Base-by-base conservation (phyloP, 2,888 invertebrate genomes). In the Abrostola triplasia region DNA sequence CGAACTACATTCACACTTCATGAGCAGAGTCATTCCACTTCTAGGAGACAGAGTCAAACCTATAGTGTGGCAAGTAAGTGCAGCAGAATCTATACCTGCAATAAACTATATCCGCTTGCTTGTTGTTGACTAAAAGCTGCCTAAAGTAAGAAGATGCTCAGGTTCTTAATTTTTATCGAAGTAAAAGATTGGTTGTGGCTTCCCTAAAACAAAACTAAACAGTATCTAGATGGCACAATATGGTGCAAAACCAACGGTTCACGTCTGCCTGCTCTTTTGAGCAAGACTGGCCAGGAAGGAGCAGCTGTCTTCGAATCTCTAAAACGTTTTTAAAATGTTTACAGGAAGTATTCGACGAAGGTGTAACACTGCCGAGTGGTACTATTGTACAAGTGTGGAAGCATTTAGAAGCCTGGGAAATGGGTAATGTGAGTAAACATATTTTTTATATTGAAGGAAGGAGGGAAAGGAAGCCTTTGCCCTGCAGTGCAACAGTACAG, bases 341-440 rank as follows among this genome's bases (percentile, higher is more conserved):
- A 0, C 97, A 99, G 94, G 99, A 99, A 94, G 98, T 98, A 0
- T 97, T 97, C 80, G 96, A 97, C 76, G 97, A 98, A 87, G 96
- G 96, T 0, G 97, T 96, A 0, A 79, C 88, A 0, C 83, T 97
- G 38, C 92, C 95, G 0, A 83, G 88, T 0, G 95, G 96, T 35
- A 97, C 98, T 0, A 94, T 98, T 0, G 96, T 98, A 5, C 98
- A 98, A 84, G 96, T 98, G 0, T 99, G 99, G 99, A 97, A 95
- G 63, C 80, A 67, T 48, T 66, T 59, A 6, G 81, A 78, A 11
- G 71, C 81, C 1, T 13, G 59, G 0, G 88, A 90, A 80, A 88
- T 92, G 85, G 70, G 81, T 0, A 59, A 64, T 52, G 92, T 92
- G 68, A 86, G 83, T 81, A 6, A 2, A n/a, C 8, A 8, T 36